phyloP scores from a whole-genome alignment of 2,888 invertebrate species.

The Diaphora mendica region DNA sequence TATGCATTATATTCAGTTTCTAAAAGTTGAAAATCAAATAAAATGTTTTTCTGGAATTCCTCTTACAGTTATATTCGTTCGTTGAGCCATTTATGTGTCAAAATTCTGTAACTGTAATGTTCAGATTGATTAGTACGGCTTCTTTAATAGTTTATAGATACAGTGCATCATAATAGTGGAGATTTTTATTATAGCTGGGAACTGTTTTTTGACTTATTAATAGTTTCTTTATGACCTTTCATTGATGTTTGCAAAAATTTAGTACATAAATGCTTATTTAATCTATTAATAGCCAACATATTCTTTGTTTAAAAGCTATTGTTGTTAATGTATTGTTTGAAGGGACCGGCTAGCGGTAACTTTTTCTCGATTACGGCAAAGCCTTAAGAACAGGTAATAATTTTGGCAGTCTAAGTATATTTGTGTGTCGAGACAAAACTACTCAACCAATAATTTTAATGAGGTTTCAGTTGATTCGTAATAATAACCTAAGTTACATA shows the following conservation, averaged over 20 bases:
- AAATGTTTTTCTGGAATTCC: not conserved
- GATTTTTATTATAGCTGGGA: not conserved
- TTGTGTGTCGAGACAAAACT: no score
- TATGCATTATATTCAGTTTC: not conserved
- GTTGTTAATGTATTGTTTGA: not conserved
- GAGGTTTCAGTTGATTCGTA: no score
- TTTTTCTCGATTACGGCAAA: no score
- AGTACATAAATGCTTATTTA: no score
- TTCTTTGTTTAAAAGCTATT: not conserved
- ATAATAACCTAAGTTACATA: no score
- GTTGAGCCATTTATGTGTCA: not conserved
- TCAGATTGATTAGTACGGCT: not conserved
- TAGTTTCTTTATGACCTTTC: not conserved
- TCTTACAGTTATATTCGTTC: constrained; percentile 9
- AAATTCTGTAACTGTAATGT: constrained; percentile 1
- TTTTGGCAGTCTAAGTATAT: no score
- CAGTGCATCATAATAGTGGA: not conserved
- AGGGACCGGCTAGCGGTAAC: not conserved
- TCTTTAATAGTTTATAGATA: not conserved
- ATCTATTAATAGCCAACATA: not conserved
- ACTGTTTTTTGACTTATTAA: not conserved
- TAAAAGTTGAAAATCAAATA: constrained; percentile 20
- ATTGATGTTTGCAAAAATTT: not conserved
- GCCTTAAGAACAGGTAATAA: no score
- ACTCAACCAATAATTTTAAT: no score